Conservation (phyloP, 2,113 vertebrate species). For the Gymnocephalus cernua region DNA sequence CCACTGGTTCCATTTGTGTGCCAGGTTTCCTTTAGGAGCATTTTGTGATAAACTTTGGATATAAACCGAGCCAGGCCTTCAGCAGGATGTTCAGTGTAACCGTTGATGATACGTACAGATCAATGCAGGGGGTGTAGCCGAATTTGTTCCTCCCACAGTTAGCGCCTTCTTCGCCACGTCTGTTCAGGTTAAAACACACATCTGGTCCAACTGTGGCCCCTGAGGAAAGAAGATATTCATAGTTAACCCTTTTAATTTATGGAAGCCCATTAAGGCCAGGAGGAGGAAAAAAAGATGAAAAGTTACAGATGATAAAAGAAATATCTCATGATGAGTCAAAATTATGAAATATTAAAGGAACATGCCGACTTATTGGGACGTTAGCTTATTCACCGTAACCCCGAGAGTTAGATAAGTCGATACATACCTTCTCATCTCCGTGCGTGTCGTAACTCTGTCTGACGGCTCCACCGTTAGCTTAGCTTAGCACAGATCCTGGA, state of each 20-base stretch:
- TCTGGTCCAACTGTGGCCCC: conserved; percentile 80
- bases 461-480: too few relatives aligned
- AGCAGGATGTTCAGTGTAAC: background rate
- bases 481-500: too few relatives aligned
- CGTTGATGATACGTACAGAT: conserved; percentile 75
- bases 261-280: background rate
- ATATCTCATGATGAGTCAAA: background rate
- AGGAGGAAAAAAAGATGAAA: background rate
- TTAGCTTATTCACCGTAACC: too few relatives aligned
- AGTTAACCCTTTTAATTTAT: background rate
- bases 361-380: too few relatives aligned
- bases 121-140: conserved; percentile 77
- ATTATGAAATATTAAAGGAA: background rate
- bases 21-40: background rate
- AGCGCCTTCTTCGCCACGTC: conserved; percentile 70
- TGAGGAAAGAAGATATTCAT: conserved; percentile 51
- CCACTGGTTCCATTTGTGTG: background rate
- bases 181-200: conserved; percentile 84
- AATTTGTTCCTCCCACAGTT: conserved; percentile 82
- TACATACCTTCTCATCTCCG: too few relatives aligned
- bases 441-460: too few relatives aligned
- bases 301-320: background rate
- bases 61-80: background rate
- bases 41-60: background rate
- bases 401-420: too few relatives aligned